Evolutionary conservation across 1,140 invertebrate genomes (phyloP), one percentile per base, ranked within the genome.

Genomic region (Gyrodactylus bullatarudis): DNA sequence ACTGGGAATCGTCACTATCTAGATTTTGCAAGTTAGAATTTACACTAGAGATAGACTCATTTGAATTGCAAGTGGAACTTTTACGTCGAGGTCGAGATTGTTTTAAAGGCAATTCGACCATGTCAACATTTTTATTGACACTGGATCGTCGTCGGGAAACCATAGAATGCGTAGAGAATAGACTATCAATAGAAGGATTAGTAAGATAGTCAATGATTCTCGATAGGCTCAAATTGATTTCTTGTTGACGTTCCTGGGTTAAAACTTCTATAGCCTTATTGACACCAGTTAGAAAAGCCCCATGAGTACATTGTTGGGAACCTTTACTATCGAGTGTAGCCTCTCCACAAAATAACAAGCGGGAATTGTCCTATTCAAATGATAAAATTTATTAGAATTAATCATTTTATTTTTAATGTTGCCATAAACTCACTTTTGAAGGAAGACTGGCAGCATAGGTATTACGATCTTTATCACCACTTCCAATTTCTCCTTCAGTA

Each of bases 291-390:
- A 68, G 68, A 21, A 73, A 73, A 1, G 72, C 72, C 1, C 72
- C 72, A 26, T 73, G 72, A 26, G 72, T 73, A 26, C 72, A 73
- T 69, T 73, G 72, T 24, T 73, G 68, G 23, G 72, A 22, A n/a
- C 70, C 70, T 71, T 71, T 71, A n/a, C 70, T 71, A 24, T 71
- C 70, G 1, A 71, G 21, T 1, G 70, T 71, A 2, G 21, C 70
- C 24, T 71, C 70, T 71, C 70, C 70, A 26, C 70, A 71, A 71
- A 71, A 71, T 2, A 71, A 24, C 16, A 71, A 26, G 22, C 70
- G 8, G 1, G 70, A n/a, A n/a, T n/a, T n/a, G 70, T 24, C 20
- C 24, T 25, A 20, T 71, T 23, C 24, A 26, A 25, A 26, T 8
- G 23, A 69, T 23, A 21, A 20, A 69, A 69, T 20, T 21, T 8